These are phyloP conservation scores for Biston betularia DNA, from an alignment of 2,888 invertebrate genomes.

Conservation along the genomic window DNA sequence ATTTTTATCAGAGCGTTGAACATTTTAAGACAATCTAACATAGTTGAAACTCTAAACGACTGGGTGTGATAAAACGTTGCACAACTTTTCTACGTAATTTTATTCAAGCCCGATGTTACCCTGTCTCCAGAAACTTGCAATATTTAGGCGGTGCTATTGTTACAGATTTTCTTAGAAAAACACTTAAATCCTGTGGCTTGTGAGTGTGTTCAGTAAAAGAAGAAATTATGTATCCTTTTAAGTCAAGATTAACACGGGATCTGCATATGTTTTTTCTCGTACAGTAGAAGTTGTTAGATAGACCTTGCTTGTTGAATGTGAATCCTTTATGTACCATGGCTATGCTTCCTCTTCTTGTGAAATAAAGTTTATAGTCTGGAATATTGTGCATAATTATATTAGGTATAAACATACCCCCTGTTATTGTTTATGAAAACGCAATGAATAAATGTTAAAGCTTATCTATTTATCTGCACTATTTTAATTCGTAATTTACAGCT, in stretches of 20 bases:
- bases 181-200: not conserved
- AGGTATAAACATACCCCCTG: not conserved
- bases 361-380: not conserved
- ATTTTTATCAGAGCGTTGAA: too few relatives aligned
- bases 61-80: not conserved
- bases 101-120: too few relatives aligned
- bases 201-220: not conserved
- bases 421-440: too few relatives aligned
- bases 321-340: not conserved
- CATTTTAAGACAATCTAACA: too few relatives aligned
- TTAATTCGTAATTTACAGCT: too few relatives aligned
- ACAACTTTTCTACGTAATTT: not conserved
- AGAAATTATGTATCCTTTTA: not conserved
- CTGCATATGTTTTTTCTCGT: not conserved
- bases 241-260: not conserved
- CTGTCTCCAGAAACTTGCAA: not conserved
- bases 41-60: too few relatives aligned
- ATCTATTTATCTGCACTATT: too few relatives aligned
- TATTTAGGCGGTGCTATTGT: not conserved
- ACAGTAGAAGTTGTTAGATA: slow-evolving; percentile 1
- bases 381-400: not conserved
- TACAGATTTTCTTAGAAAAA: not conserved
- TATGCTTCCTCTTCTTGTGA: not conserved
- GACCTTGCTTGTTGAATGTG: not conserved
- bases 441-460: too few relatives aligned